Evolutionary conservation across 2,113 vertebrate species (phyloP), one percentile per base, ranked within the genome.

Genomic region (Genyomyrus donnyi): DNA sequence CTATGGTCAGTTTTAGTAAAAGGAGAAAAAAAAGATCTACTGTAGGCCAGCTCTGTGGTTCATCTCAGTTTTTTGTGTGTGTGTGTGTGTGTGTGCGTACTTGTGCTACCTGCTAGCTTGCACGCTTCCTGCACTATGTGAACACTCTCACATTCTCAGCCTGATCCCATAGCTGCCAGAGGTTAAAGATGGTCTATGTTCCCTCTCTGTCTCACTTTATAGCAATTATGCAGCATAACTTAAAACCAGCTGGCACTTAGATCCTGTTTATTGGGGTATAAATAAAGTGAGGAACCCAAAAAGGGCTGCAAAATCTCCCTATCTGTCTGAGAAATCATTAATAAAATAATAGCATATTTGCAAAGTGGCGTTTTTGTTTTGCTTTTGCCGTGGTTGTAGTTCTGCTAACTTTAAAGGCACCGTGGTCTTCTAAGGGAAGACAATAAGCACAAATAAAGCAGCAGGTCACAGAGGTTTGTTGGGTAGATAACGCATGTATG

Each of bases 111-210:
- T 19, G 35, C 13, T 80, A 80, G 74, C 74, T 42, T 80, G 74
- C n/a, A 39, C 15, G 6, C 74, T 80, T 80, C 6, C 35, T 42
- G 35, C 35, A 39, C 70, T 77, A 15, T 77, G 13, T 39, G 35
- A 80, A 80, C 74, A 80, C 35, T 74, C 27, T 77, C 74, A 80
- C 74, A 42, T 80, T 42, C 35, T 39, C 31, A 42, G 74, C 74
- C 35, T 80, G 74, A 80, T 80, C 74, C 74, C 74, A 49, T 48
- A 2, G 84, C 94, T 95, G 93, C 92, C 93, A 93, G 92, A 95
- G 94, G 95, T 95, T 93, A 95, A 94, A 92, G 93, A 93, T 90
- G 93, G 93, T 93, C 94, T 93, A 95, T 93, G 91, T 93, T 93
- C 93, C 91, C 91, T 92, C 93, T 92, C 93, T 66, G 90, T 92